Evolutionary conservation across 1,140 invertebrate genomes (phyloP), one percentile per base, ranked within the genome.

Genomic region (Drosophila kohkoa): DNA sequence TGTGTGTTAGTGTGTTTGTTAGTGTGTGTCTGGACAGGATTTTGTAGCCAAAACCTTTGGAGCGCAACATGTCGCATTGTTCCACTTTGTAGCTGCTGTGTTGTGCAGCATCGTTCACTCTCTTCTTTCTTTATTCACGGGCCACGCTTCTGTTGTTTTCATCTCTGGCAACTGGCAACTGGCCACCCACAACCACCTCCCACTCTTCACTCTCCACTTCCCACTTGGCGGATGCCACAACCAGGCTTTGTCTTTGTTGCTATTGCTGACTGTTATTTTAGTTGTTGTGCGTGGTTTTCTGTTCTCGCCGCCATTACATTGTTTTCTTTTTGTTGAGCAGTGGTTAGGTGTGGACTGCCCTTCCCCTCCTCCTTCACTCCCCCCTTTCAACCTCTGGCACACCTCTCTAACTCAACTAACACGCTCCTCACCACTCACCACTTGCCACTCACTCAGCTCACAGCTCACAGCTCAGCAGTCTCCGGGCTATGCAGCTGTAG

Each of bases 41-140:
- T 52, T n/a, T 60, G 20, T 25, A 20, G 68, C 38, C 43, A 79
- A 79, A 83, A 63, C 67, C 74, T 78, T 83, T 89, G 59, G 67
- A 80, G 85, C 85, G 83, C 83, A 88, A 88, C 83, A 88, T 89
- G 85, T 88, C 85, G 85, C 77, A 83, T 80, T 87, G 83, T 83
- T 89, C 70, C 73, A 83, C 77, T 88, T 83, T 83, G 73, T 83
- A 68, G 64, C 71, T 51, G 30, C 59, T 65, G 67, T 51, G 30
- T 55, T 65, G 59, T 57, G 59, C 55, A 68, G 48, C 35, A 10
- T 38, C 35, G 35, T 38, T 57, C 16, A 2, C 5, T 35, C 58
- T 55, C 20, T 25, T 25, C 3, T 25, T 25, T 28, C 55, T 64
- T 38, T 13, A 35, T 54, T 49, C 35, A 41, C 30, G 10, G 8